Evolutionary conservation across 1,140 invertebrate genomes (phyloP), one percentile per base, ranked within the genome.

Genomic region (Pogonomyrmex barbatus): DNA sequence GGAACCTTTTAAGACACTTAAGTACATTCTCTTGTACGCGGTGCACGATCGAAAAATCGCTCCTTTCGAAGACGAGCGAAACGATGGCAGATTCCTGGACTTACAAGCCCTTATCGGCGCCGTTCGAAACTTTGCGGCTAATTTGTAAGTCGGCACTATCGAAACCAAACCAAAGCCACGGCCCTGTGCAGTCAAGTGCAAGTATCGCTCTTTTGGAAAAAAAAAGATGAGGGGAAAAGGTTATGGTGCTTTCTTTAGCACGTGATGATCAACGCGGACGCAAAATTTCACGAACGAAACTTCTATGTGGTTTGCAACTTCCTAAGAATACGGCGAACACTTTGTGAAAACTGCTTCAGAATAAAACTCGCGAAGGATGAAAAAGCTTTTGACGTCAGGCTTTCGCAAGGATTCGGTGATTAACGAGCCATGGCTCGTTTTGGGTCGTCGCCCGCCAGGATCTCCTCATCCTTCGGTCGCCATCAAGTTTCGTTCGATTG

Each of bases 401-500:
- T 82, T 60, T 82, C 65, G 78, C 65, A 82, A 83, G 56, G 54
- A 83, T 83, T 83, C 54, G 45, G 79, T 83, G 79, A 83, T 83
- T 83, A 83, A 83, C 79, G 79, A 83, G 79, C 54, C 79, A 2
- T 50, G 54, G 42, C 8, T 83, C 79, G 68, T 73, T 62, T 62
- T 33, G 79, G 79, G n/a, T 73, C 67, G n/a, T 73, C 67, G 30
- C 50, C 10, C 67, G 54, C 67, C n/a, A 33, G 6, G 30, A 30
- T 54, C 24, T 24, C 52, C 39, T 73, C 42, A 17, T 83, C 79
- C 54, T 60, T 81, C 47, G 33, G 50, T 12, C 36, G 36, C 79
- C 79, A 8, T 75, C 54, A 60, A 83, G 68, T 83, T 83, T 83
- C 68, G 79, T 83, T 83, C 79, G 79, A 83, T 83, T 83, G 79